Evolutionary conservation across 1,140 invertebrate genomes (phyloP), one percentile per base, ranked within the genome.

Genomic region (Maniola jurtina): DNA sequence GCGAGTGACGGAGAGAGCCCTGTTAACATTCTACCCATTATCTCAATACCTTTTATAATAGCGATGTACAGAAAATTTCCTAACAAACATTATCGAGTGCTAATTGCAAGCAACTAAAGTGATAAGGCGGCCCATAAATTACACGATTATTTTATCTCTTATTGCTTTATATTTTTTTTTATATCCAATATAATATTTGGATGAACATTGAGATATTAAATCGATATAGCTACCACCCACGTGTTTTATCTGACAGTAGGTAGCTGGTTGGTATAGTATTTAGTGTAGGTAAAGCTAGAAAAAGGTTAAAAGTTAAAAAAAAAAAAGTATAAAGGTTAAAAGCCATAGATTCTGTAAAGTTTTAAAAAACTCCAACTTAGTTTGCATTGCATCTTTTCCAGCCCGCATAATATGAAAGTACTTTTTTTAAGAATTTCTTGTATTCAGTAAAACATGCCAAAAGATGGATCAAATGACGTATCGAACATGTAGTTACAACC

Each of bases 31-130:
- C 48, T 35, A 48, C 38, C n/a, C 57, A 61, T 48, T 66, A 70
- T 71, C 64, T 70, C 47, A 54, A 60, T 71, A 68, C 42, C 33
- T 73, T 73, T 16, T 75, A 76, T 75, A 79, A 76, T 71, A 73
- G 47, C 72, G 71, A 84, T 79, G 75, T 78, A 77, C 71, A 74
- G 68, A 76, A 77, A 76, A 78, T 81, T 74, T 70, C 70, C 71
- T 72, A 71, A 74, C 68, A 70, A 75, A 71, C 68, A 73, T 78
- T 73, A 81, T 75, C 71, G 68, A 72, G 80, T 77, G 76, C 83
- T 85, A 85, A 83, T 85, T 85, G 83, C 79, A 42, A 73, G 59
- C 71, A 77, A 79, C 76, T 77, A 57, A 69, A 75, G 50, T 52
- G 15, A 68, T 76, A 78, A 78, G 59, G 73, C 65, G 45, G 52